Evolutionary conservation across 2,113 vertebrate species (phyloP), one percentile per base, ranked within the genome.

Genomic region (Gallinago undulata): DNA sequence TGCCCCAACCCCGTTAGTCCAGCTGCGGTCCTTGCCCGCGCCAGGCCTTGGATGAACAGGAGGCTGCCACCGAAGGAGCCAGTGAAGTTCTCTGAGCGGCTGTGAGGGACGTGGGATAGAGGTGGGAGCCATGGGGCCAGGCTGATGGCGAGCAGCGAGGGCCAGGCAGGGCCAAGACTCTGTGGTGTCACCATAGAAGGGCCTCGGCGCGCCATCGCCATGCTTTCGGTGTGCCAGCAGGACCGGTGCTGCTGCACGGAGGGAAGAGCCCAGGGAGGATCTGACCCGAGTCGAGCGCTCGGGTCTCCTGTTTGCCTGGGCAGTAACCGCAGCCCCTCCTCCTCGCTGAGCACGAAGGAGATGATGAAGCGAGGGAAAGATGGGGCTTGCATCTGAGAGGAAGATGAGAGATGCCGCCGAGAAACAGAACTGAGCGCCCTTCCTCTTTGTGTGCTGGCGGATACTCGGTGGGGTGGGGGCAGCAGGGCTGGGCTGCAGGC

Each of bases 11-110:
- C 31, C 9, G 2, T 68, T 27, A 11, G 19, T 12, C 3, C 15
- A 19, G 47, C 59, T 73, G 47, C 2, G 9, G 33, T 23, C 69
- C 0, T 0, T 64, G 47, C 30, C 22, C 0, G 1, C 0, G 1
- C 33, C 37, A 35, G 59, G 45, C 1, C 0, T 35, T 1, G 5
- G 37, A 73, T 59, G 21, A 39, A 39, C 1, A 2, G 57, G 19
- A 64, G 66, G 33, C 51, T 67, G 37, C 56, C 27, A 4, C 59
- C 8, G 11, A 28, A 83, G 57, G 50, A 62, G 39, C 17, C 5
- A 11, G n/a, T 4, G 16, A 59, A 55, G 39, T 75, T 18, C 12
- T 24, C 45, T 1, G 47, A 47, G 50, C 12, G 35, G 25, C 25
- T 28, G 19, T 47, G 87, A 59, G 10, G 57, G 31, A n/a, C 28